phyloP scores from a whole-genome alignment of 53 echinoderm and acorn worm species.

The Luidia sarsii region DNA sequence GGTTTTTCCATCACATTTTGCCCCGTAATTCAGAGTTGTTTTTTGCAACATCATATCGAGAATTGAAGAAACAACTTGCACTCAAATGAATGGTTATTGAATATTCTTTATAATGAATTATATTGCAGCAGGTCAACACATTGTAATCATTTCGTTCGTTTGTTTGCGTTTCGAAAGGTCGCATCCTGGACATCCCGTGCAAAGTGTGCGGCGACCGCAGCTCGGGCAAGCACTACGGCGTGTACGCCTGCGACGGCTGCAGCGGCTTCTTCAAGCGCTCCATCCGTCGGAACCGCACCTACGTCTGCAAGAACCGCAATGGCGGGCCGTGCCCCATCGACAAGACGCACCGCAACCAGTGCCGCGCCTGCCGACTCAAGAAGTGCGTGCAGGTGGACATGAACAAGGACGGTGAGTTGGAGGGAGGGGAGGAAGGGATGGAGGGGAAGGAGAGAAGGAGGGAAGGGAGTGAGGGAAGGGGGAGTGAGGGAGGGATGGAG shows the following conservation, averaged over 20 bases:
- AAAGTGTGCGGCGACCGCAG: conserved; percentile 96
- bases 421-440: not conserved
- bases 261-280: conserved; percentile 97
- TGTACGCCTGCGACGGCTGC: conserved; percentile 98
- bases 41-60: too few relatives aligned
- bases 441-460: too few relatives aligned
- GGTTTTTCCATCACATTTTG: too few relatives aligned
- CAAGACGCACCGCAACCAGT: conserved; percentile 98
- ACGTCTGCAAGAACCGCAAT: conserved; percentile 93
- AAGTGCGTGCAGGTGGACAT: conserved; percentile 92
- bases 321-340: conserved; percentile 92
- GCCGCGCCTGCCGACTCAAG: conserved; percentile 89
- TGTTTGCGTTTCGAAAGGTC: conserved; percentile 52
- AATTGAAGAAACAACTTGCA: too few relatives aligned
- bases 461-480: not conserved
- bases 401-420: conserved; percentile 93
- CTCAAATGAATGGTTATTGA: too few relatives aligned
- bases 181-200: conserved; percentile 93
- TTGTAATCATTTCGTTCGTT: too few relatives aligned
- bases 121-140: too few relatives aligned
- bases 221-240: conserved; percentile 95
- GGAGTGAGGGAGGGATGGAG: not conserved
- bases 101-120: too few relatives aligned
- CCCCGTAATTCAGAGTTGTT: too few relatives aligned
- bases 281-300: conserved; percentile 85